A percentile compares a stretch with the other conserved stretches of the same genome.
phyloP scores from a whole-genome alignment of 2,888 invertebrate genomes.

The Philopedon plagiatum region DNA sequence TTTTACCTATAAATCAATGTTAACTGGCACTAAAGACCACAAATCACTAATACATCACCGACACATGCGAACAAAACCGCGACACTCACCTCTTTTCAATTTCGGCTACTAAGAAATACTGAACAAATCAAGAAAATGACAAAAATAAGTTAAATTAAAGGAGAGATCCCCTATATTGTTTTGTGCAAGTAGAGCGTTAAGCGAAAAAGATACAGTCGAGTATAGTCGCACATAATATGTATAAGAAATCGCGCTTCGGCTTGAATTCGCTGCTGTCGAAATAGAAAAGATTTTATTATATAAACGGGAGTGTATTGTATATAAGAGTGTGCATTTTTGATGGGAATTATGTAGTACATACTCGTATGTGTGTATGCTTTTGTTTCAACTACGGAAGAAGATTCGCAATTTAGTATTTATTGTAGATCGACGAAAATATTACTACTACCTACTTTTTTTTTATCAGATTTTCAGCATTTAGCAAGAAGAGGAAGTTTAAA shows the following conservation, averaged over 20 bases:
- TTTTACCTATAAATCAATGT: no score
- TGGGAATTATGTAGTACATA: neutral
- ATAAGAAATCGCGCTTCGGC: slow-evolving; percentile 30
- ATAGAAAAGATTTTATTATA: slow-evolving; percentile 43
- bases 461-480: no score
- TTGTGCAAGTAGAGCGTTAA: slow-evolving; percentile 43
- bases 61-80: neutral
- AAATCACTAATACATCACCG: neutral
- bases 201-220: slow-evolving; percentile 11
- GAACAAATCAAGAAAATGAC: slow-evolving; percentile 19
- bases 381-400: no score
- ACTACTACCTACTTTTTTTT: no score
- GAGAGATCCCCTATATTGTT: slow-evolving; percentile 46
- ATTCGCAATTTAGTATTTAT: no score
- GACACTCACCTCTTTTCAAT: neutral
- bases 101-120: neutral
- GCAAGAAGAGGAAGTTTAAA: no score
- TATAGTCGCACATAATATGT: slow-evolving; percentile 1
- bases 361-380: neutral
- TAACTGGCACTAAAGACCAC: no score
- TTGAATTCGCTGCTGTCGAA: slow-evolving; percentile 12
- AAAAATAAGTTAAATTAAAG: slow-evolving; percentile 40
- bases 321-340: neutral
- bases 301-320: slow-evolving; percentile 18
- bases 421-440: no score